Conservation (phyloP, 2,888 invertebrate species). For the Xanthia icteritia region DNA sequence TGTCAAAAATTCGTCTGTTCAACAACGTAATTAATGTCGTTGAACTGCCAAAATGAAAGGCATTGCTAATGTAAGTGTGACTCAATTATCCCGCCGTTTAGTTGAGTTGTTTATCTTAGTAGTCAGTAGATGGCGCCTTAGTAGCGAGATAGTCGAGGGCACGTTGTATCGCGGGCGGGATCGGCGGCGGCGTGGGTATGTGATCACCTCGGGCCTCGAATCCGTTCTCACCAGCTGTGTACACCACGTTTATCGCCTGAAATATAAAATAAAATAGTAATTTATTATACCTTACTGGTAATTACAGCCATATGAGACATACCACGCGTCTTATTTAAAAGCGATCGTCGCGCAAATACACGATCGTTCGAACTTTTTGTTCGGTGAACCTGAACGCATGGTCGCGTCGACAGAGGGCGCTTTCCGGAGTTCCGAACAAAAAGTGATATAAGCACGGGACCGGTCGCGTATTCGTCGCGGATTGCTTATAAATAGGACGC, state of each 20-base stretch:
- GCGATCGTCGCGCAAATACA: too few species aligned
- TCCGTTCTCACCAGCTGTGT: slow-evolving; percentile 93
- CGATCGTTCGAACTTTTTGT: too few species aligned
- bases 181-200: slow-evolving; percentile 92
- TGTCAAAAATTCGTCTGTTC: background rate
- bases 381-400: too few species aligned
- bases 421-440: too few species aligned
- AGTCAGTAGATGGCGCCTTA: slow-evolving; percentile 70
- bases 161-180: slow-evolving; percentile 92
- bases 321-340: too few species aligned
- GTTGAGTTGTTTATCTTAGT: slow-evolving; percentile 12
- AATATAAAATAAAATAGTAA: slow-evolving; percentile 23
- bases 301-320: too few species aligned
- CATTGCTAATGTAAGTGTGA: background rate
- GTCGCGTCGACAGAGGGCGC: too few species aligned
- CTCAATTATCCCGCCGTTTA: background rate
- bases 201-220: slow-evolving; percentile 91
- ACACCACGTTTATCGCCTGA: slow-evolving; percentile 91
- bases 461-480: too few species aligned
- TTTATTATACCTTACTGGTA: too few species aligned
- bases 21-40: background rate
- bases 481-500: too few species aligned
- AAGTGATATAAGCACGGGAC: too few species aligned
- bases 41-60: too few species aligned
- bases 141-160: slow-evolving; percentile 92